Base-by-base conservation (phyloP, 2,888 invertebrate species). In the Entomobrya multifasciata region DNA sequence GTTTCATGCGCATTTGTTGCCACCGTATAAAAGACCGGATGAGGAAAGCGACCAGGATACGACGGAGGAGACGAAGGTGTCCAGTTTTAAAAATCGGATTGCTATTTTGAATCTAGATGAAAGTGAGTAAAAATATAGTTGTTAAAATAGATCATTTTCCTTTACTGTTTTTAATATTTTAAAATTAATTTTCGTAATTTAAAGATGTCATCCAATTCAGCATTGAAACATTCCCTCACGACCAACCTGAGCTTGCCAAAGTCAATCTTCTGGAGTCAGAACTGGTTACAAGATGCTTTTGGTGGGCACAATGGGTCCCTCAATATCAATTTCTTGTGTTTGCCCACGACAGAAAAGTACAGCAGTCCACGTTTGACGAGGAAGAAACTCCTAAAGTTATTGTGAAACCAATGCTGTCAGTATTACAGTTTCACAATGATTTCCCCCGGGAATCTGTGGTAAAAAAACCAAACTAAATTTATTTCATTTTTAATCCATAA, bases 291-390 rank as follows among this genome's bases (percentile, higher is more conserved):
- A 86, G 89, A 55, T 76, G 67, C 74, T 91, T 90, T 88, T 90
- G 95, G 49, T 97, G 97, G 97, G 96, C 96, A 0, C 97, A 97
- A 91, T 97, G 97, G 97, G 96, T 97, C 92, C 94, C 96, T 87
- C 93, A 94, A 13, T 95, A 95, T 92, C 95, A 97, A 94, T 95
- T 96, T 13, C 93, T 97, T 0, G 97, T 96, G 92, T 96, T 96
- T 92, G 96, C 97, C 91, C 96, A 97, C 92, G 95, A 96, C 91
- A 95, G 96, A 77, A 95, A 95, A 91, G 94, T 95, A 27, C 93
- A 95, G 2, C 94, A 95, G 90, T 90, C 90, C 10, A 95, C 95
- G 92, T 94, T 95, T 89, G 94, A 94, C 60, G 93, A 94, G 15
- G 94, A 96, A 74, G 95, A 95, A 91, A 55, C 78, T 13, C 94